Conservation (phyloP, 2,888 invertebrate species). For the Drosophila lacicola region DNA sequence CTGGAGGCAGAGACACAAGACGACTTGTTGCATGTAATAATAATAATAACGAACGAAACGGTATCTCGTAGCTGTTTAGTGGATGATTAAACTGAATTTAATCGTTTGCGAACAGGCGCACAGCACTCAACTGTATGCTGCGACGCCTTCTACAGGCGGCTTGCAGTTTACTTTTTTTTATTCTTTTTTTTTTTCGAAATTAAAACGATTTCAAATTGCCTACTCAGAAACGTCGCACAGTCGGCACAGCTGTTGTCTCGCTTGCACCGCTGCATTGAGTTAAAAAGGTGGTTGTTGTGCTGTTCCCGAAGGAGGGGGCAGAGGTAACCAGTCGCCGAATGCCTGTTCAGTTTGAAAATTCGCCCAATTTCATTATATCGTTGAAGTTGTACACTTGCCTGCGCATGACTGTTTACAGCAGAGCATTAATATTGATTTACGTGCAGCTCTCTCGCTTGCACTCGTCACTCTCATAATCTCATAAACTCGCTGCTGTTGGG, state of each 20-base stretch:
- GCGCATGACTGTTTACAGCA: slow-evolving; percentile 53
- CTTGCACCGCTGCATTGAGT: slow-evolving; percentile 40
- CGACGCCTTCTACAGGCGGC: slow-evolving; percentile 31
- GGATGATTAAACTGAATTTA: slow-evolving; percentile 86
- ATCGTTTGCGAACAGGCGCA: slow-evolving; percentile 85
- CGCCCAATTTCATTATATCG: slow-evolving; percentile 38
- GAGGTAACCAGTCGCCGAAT: neutral
- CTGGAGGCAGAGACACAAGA: slow-evolving; percentile 27
- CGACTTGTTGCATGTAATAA: slow-evolving; percentile 79
- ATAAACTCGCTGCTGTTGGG: slow-evolving; percentile 7
- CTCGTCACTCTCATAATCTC: slow-evolving; percentile 27
- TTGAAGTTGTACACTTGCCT: slow-evolving; percentile 22
- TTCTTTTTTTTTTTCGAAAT: slow-evolving; percentile 50
- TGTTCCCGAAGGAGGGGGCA: neutral
- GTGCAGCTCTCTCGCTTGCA: slow-evolving; percentile 43
- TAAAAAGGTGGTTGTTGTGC: slow-evolving; percentile 16
- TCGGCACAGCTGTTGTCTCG: slow-evolving; percentile 52
- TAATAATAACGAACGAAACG: slow-evolving; percentile 81
- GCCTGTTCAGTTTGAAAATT: slow-evolving; percentile 11
- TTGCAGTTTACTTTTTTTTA: slow-evolving; percentile 13
- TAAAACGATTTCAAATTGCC: slow-evolving; percentile 77
- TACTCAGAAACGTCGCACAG: slow-evolving; percentile 28
- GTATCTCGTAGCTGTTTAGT: slow-evolving; percentile 82
- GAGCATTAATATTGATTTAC: slow-evolving; percentile 28
- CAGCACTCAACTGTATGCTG: slow-evolving; percentile 59